These are phyloP conservation scores for Pogona vitticeps DNA, from an alignment of 2,113 vertebrate genomes.

Conservation along the genomic window DNA sequence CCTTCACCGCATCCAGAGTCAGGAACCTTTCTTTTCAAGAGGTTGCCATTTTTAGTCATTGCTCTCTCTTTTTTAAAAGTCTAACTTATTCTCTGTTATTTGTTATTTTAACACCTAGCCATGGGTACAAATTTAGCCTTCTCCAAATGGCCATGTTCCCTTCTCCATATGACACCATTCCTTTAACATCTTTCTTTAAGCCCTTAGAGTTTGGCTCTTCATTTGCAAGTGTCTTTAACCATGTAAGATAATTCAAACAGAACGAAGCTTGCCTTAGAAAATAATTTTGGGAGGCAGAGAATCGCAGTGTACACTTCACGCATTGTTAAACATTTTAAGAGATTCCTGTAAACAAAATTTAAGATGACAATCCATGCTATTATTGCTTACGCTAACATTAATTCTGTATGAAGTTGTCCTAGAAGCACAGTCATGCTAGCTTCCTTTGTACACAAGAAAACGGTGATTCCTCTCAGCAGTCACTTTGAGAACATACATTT, in stretches of 20 bases:
- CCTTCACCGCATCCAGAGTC: too few species aligned
- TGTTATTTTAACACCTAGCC: too few species aligned
- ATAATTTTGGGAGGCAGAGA: neutral
- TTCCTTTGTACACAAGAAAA: constrained; percentile 18
- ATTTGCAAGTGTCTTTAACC: neutral
- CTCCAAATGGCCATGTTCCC: too few species aligned
- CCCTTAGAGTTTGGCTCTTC: too few species aligned
- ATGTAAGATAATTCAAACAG: neutral
- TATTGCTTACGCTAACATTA: neutral
- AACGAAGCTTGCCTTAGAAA: neutral
- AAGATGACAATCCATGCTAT: neutral
- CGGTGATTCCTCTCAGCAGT: constrained; percentile 10
- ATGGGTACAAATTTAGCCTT: too few species aligned
- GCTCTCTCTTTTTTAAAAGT: too few species aligned
- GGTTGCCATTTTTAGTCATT: too few species aligned
- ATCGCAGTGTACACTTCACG: neutral
- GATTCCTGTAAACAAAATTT: neutral
- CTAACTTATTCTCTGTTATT: too few species aligned
- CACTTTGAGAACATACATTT: constrained; percentile 16
- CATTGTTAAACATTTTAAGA: neutral
- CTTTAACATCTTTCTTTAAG: too few species aligned
- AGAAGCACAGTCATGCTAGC: constrained; percentile 19
- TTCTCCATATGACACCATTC: too few species aligned
- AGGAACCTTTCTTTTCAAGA: too few species aligned
- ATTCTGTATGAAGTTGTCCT: constrained; percentile 3